Conservation (phyloP, 2,113 vertebrate genomes). For the Butastur rufipennis region DNA sequence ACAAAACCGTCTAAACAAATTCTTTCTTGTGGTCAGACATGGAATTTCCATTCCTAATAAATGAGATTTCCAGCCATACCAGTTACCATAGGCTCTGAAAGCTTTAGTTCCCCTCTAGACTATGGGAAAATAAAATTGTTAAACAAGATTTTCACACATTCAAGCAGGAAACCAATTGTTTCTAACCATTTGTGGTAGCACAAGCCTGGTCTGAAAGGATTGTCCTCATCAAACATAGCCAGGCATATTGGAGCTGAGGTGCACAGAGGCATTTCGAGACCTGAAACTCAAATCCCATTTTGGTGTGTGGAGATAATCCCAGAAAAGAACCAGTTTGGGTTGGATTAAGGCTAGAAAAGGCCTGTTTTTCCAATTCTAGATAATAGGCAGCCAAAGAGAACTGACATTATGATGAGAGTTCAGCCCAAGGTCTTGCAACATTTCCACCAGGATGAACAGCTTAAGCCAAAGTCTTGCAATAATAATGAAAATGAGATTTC, state of each 20-base stretch:
- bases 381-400: not conserved
- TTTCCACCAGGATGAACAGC: conserved; percentile 26
- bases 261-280: not conserved
- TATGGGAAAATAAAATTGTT: not conserved
- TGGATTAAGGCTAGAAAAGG: not conserved
- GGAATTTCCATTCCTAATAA: conserved; percentile 9
- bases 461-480: conserved; percentile 33
- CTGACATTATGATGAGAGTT: conserved; percentile 2
- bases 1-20: not conserved
- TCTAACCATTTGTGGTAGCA: not conserved
- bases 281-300: not conserved
- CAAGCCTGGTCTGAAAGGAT: not conserved
- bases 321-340: not conserved
- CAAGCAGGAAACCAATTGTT: not conserved
- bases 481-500: conserved; percentile 26
- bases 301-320: not conserved
- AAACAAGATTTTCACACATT: not conserved
- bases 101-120: not conserved
- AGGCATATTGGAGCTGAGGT: not conserved
- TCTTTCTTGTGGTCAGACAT: not conserved
- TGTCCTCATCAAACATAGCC: not conserved
- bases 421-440: conserved; percentile 59
- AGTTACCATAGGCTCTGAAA: not conserved
- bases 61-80: conserved; percentile 15
- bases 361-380: conserved; percentile 32